These are phyloP conservation scores for Synergus gifuensis DNA, from an alignment of 2,888 invertebrate species.

Conservation along the genomic window DNA sequence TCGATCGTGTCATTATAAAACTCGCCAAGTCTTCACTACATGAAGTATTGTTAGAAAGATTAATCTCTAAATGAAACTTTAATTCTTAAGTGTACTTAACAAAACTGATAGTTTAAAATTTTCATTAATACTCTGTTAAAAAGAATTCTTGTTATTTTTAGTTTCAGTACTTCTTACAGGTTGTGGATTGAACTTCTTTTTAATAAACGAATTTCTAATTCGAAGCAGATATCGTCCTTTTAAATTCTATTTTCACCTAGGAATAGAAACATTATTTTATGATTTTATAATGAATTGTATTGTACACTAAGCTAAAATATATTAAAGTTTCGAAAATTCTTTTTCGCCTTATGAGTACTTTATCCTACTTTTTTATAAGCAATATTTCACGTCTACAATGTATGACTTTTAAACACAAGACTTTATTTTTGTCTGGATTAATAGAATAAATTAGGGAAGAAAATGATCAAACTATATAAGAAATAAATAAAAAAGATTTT, in stretches of 20 bases:
- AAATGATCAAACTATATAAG: too few relatives aligned
- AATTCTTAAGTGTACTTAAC: constrained; percentile 32
- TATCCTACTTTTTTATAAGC: constrained; percentile 17
- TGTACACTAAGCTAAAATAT: constrained; percentile 13
- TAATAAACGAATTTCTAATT: constrained; percentile 15
- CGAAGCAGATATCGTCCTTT: neutral
- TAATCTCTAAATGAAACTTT: constrained; percentile 15
- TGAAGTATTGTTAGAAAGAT: constrained; percentile 8
- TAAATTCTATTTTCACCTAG: neutral
- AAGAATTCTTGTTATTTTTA: constrained; percentile 5
- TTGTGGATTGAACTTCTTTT: constrained; percentile 9
- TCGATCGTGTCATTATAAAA: constrained; percentile 5
- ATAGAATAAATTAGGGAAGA: too few relatives aligned
- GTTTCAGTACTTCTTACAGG: constrained; percentile 30
- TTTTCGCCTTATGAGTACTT: constrained; percentile 10
- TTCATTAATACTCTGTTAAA: neutral
- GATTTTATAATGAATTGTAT: constrained; percentile 6
- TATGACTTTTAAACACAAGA: too few relatives aligned
- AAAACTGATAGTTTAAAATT: constrained; percentile 10
- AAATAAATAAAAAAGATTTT: too few relatives aligned
- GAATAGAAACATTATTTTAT: constrained; percentile 10
- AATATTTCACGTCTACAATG: too few relatives aligned
- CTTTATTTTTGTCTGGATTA: too few relatives aligned
- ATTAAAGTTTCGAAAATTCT: neutral
- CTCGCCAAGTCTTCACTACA: neutral